Evolutionary conservation across 2,888 invertebrate genomes (phyloP).

Genomic region (Acronicta leporina): DNA sequence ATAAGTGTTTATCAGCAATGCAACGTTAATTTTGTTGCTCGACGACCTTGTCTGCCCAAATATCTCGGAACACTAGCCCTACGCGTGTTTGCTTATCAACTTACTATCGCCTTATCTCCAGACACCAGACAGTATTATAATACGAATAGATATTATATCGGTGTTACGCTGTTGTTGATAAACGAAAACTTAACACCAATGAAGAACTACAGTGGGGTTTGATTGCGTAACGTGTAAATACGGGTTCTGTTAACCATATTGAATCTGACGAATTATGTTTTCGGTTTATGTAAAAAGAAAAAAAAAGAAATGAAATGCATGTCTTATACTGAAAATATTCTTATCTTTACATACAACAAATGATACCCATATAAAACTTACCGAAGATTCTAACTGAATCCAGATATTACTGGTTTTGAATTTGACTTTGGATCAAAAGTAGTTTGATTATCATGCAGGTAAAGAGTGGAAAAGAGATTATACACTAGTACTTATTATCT

Average conservation of each 20-base stretch:
- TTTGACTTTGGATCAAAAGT: conserved; percentile 29
- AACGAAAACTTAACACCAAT: conserved; percentile 50
- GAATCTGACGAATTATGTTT: too few species aligned
- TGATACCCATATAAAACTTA: neutral
- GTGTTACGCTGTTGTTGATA: conserved; percentile 54
- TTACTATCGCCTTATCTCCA: conserved; percentile 72
- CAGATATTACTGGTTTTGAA: conserved; percentile 45
- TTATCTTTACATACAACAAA: conserved; percentile 36
- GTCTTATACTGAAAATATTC: conserved; percentile 16
- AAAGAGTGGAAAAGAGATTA: conserved; percentile 48
- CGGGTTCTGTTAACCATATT: too few species aligned
- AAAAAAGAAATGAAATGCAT: neutral
- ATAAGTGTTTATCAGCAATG: conserved; percentile 38
- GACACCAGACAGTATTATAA: conserved; percentile 68
- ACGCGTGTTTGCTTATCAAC: conserved; percentile 70
- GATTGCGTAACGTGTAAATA: neutral
- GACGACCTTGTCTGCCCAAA: conserved; percentile 68
- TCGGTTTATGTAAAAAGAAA: too few species aligned
- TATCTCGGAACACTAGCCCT: conserved; percentile 57
- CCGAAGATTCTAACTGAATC: conserved; percentile 22
- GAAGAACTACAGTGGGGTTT: conserved; percentile 28
- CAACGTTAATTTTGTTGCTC: conserved; percentile 49
- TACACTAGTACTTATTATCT: conserved; percentile 8
- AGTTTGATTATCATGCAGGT: conserved; percentile 48
- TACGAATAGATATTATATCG: conserved; percentile 51